phyloP scores from a whole-genome alignment of 1,140 invertebrate genomes.

The Euwallacea similis region DNA sequence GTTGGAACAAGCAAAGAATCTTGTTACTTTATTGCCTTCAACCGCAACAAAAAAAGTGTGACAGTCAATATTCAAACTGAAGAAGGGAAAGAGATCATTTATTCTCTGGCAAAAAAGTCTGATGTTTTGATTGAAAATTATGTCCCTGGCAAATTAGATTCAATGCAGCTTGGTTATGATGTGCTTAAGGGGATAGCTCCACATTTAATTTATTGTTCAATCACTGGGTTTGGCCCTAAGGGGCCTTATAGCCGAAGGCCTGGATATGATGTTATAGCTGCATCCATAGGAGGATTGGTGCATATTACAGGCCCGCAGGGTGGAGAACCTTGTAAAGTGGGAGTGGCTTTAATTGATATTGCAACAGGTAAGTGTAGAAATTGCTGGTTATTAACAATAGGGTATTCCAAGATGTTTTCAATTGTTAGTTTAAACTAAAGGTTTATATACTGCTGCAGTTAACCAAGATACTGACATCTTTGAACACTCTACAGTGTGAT shows the following conservation, averaged over 20 bases:
- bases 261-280: conserved; percentile 95
- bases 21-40: conserved; percentile 85
- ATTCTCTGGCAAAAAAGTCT: conserved; percentile 71
- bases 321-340: conserved; percentile 87
- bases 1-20: conserved; percentile 70
- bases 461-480: no score
- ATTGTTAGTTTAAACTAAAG: no score
- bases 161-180: conserved; percentile 79
- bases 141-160: conserved; percentile 84
- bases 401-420: no score
- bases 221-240: conserved; percentile 86
- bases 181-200: conserved; percentile 72
- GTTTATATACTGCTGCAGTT: no score
- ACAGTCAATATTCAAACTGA: conserved; percentile 80
- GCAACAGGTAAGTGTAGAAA: conserved; percentile 61
- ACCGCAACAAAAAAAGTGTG: conserved; percentile 95
- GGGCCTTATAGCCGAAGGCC: conserved; percentile 85
- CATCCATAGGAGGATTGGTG: conserved; percentile 87
- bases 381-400: no score
- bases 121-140: conserved; percentile 96
- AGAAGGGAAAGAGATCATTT: conserved; percentile 73
- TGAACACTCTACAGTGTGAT: no score
- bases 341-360: conserved; percentile 91
- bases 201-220: conserved; percentile 88
- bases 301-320: conserved; percentile 84